A percentile compares a stretch with the other conserved stretches of the same genome.
phyloP scores from a whole-genome alignment of 2,888 invertebrate genomes.

The Folsomia manolachei region DNA sequence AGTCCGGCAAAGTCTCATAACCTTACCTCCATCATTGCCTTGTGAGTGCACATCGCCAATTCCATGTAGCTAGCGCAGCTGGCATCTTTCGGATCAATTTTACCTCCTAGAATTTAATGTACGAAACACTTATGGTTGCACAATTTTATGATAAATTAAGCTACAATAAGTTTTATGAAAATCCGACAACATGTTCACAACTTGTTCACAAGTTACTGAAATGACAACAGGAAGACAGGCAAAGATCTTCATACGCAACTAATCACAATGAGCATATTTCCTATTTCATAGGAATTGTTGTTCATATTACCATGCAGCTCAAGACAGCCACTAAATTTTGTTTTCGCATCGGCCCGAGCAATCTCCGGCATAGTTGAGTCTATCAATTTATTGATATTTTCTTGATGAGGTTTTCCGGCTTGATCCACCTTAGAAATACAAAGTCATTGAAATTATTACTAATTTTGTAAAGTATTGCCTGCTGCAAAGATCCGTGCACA shows the following conservation, averaged over 20 bases:
- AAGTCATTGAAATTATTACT: not conserved
- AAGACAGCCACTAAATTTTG: conserved; percentile 26
- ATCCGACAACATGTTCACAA: no score
- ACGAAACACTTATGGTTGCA: not conserved
- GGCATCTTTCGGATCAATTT: conserved; percentile 18
- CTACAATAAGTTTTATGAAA: no score
- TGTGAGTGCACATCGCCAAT: conserved; percentile 21
- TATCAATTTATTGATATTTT: conserved; percentile 31
- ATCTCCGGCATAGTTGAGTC: conserved; percentile 26
- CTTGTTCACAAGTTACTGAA: no score
- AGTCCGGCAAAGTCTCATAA: no score
- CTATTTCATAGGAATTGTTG: not conserved
- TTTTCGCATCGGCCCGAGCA: conserved; percentile 21
- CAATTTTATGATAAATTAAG: no score
- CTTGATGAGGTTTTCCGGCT: conserved; percentile 39
- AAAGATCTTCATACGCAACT: not conserved
- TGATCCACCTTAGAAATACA: conserved; percentile 27
- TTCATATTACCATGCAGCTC: conserved; percentile 37
- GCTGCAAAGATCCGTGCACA: not conserved
- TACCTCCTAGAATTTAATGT: conserved; percentile 6
- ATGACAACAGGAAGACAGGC: not conserved
- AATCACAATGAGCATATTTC: no score
- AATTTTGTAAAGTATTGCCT: not conserved
- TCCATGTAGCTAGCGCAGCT: conserved; percentile 19
- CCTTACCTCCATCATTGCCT: conserved; percentile 24